Evolutionary conservation across 2,888 invertebrate genomes (phyloP), one percentile per base, ranked within the genome.

Genomic region (Margaritifera margaritifera): DNA sequence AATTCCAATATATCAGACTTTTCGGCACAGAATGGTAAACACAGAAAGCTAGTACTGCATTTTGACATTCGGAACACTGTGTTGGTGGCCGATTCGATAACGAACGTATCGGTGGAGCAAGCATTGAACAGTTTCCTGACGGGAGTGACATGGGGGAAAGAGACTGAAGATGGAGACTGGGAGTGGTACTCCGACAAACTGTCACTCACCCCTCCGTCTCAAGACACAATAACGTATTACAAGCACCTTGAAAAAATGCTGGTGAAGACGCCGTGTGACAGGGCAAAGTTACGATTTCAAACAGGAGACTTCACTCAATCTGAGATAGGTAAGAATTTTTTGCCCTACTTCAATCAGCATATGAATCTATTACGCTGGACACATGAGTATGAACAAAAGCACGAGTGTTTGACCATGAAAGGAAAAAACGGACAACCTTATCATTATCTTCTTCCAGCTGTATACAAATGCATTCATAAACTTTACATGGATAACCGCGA

Each of bases 121-220:
- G 89, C 88, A 4, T 80, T 90, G n/a, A 89, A 89, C 72, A 86
- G 87, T 63, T 90, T 87, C 76, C 81, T 90, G 25, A 87, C 89
- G 1, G 87, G 89, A 2, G 89, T 89, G 15, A 82, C 84, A 5
- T 90, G 90, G 90, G 89, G 89, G 4, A 75, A 76, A 31, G 82
- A 77, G 31, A 68, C 68, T 8, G 71, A 76, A 22, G 68, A 82
- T 1, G 85, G 83, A 0, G 66, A 69, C 18, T 89, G 88, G 88
- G 63, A 67, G 50, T 89, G 88, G 88, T 71, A 83, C 64, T 85
- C 84, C 15, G 81, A 85, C 61, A 59, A 69, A 22, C 86, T 87
- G 1, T 84, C 86, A 5, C 75, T 88, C 22, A 78, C 75, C 6
- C 81, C 84, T 3, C 88, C 88, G 0, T 74, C 66, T 0, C 67